Conservation (phyloP, 2,113 vertebrate genomes). For the Epinephelus fuscoguttatus region DNA sequence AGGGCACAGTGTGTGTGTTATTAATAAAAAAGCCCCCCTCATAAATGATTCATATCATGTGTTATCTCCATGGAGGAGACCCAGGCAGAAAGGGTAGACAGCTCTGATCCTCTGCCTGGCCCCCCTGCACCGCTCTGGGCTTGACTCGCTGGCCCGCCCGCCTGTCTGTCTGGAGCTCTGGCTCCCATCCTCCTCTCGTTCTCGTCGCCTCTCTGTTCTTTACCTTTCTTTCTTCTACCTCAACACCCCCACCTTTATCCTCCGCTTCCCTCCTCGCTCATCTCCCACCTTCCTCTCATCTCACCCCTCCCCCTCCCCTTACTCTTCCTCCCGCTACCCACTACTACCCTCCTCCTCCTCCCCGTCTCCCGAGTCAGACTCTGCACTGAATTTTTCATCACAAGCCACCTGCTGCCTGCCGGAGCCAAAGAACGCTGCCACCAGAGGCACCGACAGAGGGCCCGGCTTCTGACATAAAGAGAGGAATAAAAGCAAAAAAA, state of each 20-base stretch:
- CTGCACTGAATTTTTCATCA: slow-evolving; percentile 81
- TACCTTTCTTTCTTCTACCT: slow-evolving; percentile 53
- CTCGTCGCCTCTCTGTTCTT: slow-evolving; percentile 34
- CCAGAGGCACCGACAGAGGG: slow-evolving; percentile 63
- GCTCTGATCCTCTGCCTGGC: slow-evolving; percentile 72
- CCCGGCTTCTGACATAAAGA: slow-evolving; percentile 60
- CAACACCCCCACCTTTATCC: slow-evolving; percentile 42
- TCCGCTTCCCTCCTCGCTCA: neutral
- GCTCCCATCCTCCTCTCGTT: slow-evolving; percentile 37
- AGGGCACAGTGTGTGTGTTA: slow-evolving; percentile 61
- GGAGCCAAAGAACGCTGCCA: slow-evolving; percentile 69
- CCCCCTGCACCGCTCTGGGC: slow-evolving; percentile 52
- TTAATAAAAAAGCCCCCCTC: slow-evolving; percentile 68
- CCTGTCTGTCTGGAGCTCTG: slow-evolving; percentile 61
- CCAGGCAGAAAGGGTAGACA: slow-evolving; percentile 60
- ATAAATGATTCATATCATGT: slow-evolving; percentile 78
- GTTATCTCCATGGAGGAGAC: slow-evolving; percentile 66
- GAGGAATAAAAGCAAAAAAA: slow-evolving; percentile 32
- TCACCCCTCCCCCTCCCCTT: slow-evolving; percentile 23
- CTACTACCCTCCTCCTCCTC: slow-evolving; percentile 17
- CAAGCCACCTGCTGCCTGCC: slow-evolving; percentile 80
- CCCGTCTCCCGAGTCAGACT: slow-evolving; percentile 58
- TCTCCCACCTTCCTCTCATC: slow-evolving; percentile 37
- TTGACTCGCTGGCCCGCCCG: slow-evolving; percentile 46
- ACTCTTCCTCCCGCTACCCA: slow-evolving; percentile 32